phyloP scores from a whole-genome alignment of 2,797 vertebrate species.

The Melanotaenia nigrans region DNA sequence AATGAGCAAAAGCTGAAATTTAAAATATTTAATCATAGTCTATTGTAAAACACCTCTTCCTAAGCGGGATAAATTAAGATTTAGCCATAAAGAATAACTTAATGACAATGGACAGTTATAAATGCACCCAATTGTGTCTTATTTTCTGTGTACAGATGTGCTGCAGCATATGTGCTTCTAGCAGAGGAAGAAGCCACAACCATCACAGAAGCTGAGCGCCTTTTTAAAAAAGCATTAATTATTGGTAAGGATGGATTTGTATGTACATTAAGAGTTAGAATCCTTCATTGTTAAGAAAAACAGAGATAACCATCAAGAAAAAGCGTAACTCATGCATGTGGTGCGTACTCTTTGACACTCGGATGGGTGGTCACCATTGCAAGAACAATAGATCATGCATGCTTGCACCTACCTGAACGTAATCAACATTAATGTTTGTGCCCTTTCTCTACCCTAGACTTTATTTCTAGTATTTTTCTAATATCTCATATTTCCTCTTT shows the following conservation, averaged over 20 bases:
- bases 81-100: neutral
- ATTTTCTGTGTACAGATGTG: conserved; percentile 81
- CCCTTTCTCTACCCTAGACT: neutral
- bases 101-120: neutral
- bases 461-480: neutral
- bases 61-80: neutral
- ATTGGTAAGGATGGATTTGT: conserved; percentile 83
- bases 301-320: neutral
- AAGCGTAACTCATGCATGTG: neutral
- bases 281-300: neutral
- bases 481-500: conserved; percentile 21
- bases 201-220: conserved; percentile 94
- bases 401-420: neutral
- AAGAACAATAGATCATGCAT: neutral
- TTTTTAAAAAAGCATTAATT: conserved; percentile 95
- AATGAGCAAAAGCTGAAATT: no score
- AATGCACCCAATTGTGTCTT: neutral
- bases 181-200: conserved; percentile 98
- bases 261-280: neutral
- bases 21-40: no score
- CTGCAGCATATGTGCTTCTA: conserved; percentile 94
- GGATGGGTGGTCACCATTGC: neutral
- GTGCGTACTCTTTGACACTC: neutral
- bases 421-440: neutral
- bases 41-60: no score